Base-by-base conservation (phyloP, 1,140 invertebrate species). In the Chironomus striatipennis region DNA sequence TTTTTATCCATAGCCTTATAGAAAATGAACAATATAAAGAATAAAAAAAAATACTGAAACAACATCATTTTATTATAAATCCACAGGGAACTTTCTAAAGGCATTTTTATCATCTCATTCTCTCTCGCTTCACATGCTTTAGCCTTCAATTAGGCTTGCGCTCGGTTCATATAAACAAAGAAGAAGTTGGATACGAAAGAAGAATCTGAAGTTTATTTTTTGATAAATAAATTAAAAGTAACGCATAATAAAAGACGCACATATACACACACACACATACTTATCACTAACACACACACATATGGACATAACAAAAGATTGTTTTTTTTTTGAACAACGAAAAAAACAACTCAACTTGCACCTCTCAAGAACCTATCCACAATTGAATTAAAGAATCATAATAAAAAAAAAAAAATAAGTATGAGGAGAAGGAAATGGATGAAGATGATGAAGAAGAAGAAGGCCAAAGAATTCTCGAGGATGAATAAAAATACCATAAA, bases 51-150 rank as follows among this genome's bases (percentile, higher is more conserved):
- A 15, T 12, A 57, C 47, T 57, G 47, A 57, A 57, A 57, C 47
- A 57, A 57, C 47, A 57, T 57, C 47, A 57, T 57, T 57, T 57
- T 57, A 57, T 57, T 57, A 57, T 57, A 57, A 57, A 57, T 57
- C 47, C 47, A 57, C 47, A n/a, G 47, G 47, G 47, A 57, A 57
- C 47, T 57, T 57, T 57, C 47, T n/a, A 57, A 57, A 57, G 47
- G 47, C 47, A 57, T 57, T 57, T 57, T 57, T 57, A 57, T 57
- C 47, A 57, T 57, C 47, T 57, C n/a, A 57, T 57, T 57, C 47
- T 57, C n/a, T 57, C n/a, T 12, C 47, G 47, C 47, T 57, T 57
- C 47, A 57, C 47, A 57, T 57, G n/a, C 24, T 34, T 34, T 57
- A 57, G 47, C 47, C 47, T 57, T 57, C 47, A 57, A 57, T 57